These are phyloP conservation scores for Coturnix japonica DNA, from an alignment of 2,113 vertebrate species.

Conservation along the genomic window DNA sequence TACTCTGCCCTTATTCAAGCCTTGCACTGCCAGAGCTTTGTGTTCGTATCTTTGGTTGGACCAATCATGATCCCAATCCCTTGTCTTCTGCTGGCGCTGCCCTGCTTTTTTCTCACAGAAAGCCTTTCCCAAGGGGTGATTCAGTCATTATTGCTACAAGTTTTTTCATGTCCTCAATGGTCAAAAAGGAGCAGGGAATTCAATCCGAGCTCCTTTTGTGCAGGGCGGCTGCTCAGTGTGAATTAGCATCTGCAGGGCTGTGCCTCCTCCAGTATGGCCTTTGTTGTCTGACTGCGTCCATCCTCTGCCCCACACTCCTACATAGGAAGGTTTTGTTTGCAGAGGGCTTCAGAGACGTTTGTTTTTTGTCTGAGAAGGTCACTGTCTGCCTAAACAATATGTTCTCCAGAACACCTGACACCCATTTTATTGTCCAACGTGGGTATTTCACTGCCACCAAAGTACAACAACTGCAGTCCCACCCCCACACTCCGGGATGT, in stretches of 20 bases:
- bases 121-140: not conserved
- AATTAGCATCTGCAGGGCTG: not conserved
- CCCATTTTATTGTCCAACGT: not conserved
- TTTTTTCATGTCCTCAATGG: not conserved
- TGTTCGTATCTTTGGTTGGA: not conserved
- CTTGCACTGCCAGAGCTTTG: not conserved
- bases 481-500: not conserved
- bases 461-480: not conserved
- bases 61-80: not conserved
- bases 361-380: not conserved
- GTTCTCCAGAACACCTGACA: not conserved
- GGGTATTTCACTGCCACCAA: not conserved
- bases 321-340: conserved; percentile 1
- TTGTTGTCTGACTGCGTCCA: not conserved
- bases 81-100: not conserved
- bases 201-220: not conserved
- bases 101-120: accelerated
- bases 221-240: not conserved
- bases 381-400: not conserved
- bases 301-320: not conserved
- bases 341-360: not conserved
- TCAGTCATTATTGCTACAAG: not conserved
- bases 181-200: not conserved
- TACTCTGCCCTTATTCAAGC: conserved; percentile 28
- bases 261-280: not conserved